Evolutionary conservation across 2,888 invertebrate species (phyloP), one percentile per base, ranked within the genome.

Genomic region (Mimas tiliae): DNA sequence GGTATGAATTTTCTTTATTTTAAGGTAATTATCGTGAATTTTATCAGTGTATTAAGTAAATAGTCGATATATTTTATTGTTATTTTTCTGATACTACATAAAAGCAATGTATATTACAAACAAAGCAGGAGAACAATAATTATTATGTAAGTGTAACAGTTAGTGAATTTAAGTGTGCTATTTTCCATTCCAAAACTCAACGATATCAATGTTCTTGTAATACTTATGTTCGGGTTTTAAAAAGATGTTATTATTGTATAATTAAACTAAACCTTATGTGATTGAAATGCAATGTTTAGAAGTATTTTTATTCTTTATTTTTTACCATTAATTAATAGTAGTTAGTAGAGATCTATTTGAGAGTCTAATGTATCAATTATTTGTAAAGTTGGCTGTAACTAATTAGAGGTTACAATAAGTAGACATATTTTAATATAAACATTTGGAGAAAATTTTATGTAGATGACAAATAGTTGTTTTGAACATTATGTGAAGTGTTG

Each of bases 321-420:
- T 93, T 93, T 93, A 92, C 92, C 93, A 93, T 92, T 93, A 93
- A 93, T 90, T 84, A 86, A 88, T 86, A 87, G 91, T 93, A 93
- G 92, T 92, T 91, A 91, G 91, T 93, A 93, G 93, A 93, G 92
- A 92, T 93, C 92, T 93, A 93, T 93, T 92, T 91, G 93, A 93
- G 93, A 93, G 93, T 93, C 91, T 93, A 93, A 93, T 93, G 93
- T 93, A 93, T 93, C 93, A 93, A 93, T 93, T 93, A 93, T 93
- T 93, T 93, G 93, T 93, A 93, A 93, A 93, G 92, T 93, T 91
- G 93, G 93, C 93, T 93, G 93, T 93, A 93, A 93, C 93, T 92
- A 91, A 88, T 86, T 93, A 93, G 91, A 91, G 88, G 92, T 93
- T 93, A 93, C 92, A 89, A 90, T 92, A 92, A 91, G 91, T 93